A percentile compares a stretch with the other conserved stretches of the same genome.
Conservation (phyloP, 2,797 vertebrate genomes). For the Corythornis leucogaster region DNA sequence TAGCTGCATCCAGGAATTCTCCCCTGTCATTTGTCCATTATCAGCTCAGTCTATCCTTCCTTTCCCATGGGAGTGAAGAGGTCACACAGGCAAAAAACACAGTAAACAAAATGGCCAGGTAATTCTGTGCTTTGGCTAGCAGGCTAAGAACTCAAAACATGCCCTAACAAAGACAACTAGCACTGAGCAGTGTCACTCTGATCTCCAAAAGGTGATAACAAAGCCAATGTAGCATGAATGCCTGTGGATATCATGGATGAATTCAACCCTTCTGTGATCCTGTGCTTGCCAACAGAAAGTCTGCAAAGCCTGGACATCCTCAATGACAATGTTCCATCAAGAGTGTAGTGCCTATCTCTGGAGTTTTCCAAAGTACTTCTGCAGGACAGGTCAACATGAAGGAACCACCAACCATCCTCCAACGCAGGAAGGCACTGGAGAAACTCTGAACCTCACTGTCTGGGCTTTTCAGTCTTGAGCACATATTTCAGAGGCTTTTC, state of each 20-base stretch:
- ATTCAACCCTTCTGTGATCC: not conserved
- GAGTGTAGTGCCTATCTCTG: rapidly evolving
- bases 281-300: not conserved
- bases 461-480: not conserved
- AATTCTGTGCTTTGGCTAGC: not conserved
- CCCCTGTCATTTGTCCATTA: not conserved
- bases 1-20: not conserved
- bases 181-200: not conserved
- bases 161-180: not conserved
- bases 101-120: too few relatives aligned
- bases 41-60: not conserved
- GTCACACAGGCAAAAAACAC: rapidly evolving
- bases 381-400: not conserved
- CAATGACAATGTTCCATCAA: not conserved
- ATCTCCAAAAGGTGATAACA: not conserved
- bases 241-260: not conserved
- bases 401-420: not conserved
- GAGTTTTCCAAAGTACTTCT: not conserved
- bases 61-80: not conserved
- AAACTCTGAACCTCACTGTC: not conserved
- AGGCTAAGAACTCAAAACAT: too few relatives aligned
- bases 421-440: not conserved
- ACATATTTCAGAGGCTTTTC: not conserved
- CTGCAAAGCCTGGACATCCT: not conserved
- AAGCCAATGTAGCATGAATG: not conserved